Base-by-base conservation (phyloP, 2,888 invertebrate species). In the Aquatica leii region DNA sequence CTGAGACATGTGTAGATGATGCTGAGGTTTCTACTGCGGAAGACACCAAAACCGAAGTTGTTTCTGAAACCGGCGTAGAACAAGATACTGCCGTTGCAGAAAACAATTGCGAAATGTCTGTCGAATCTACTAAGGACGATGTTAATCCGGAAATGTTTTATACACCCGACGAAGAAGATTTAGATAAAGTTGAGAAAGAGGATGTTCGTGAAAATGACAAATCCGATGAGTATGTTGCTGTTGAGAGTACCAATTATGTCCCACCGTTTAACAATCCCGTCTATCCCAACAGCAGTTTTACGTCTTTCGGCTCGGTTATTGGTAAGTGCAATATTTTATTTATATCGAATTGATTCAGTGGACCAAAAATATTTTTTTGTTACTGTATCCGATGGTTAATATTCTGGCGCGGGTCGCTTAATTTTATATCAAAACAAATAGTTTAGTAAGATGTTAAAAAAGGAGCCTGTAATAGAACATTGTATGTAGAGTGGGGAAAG, bases 181-280 rank as follows among this genome's bases (percentile, higher is more conserved):
- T 6, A 62, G 48, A 17, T 57, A 64, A 40, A 65, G 50, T 24
- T 59, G 66, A 20, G 63, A 57, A 40, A 58, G 58, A 62, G 51
- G 46, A 62, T 54, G 55, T 62, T 57, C 65, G 65, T 6, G 57
- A 62, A 3, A 59, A 40, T 37, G 54, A 58, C 3, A 65, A 57
- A 20, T 51, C 40, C 40, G 56, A 61, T 14, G 49, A 59, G 21
- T 65, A 52, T 59, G 75, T 74, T 53, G 75, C 74, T 51, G 67
- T 73, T 3, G 74, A 72, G 54, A 72, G 68, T 49, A 71, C 78
- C 8, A 80, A 74, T 66, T 82, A 81, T 62, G 81, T 82, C 60
- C 82, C 82, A 17, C 81, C 82, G 8, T 82, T 82, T 69, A 82
- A 82, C 68, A 82, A 82, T 72, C 82, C 82, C 8, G 74, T 82